Base-by-base conservation (phyloP, 2,888 invertebrate genomes). In the Lottia gigantea region DNA sequence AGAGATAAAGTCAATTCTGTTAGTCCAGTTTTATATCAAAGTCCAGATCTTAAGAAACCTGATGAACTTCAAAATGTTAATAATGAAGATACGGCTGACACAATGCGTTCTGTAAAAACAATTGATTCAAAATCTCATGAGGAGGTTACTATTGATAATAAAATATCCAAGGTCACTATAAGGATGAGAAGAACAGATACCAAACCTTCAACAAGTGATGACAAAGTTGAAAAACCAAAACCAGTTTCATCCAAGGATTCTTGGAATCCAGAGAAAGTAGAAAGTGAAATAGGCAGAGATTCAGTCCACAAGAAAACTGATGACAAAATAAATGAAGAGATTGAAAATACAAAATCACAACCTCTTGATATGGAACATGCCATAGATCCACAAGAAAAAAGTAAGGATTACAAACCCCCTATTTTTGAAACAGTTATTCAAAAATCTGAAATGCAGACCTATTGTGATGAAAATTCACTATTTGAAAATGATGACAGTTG, bases 1-100 rank as follows among this genome's bases (percentile, higher is more conserved):
- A 55, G 23, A 23, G 55, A 55, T 55, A 19, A 55, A 55, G 55
- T 55, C 14, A 55, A 55, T 55, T 23, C 55, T 23, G 55, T 55
- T 55, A 55, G 23, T 55, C 55, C 55, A 12, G 14, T 23, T 12
- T 55, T 23, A 55, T 55, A 55, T 55, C 23, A 3, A 23, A 14
- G 23, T 55, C 19, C 19, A 55, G 55, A 55, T 55, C 55, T 6
- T 15, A 19, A 19, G 23, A 23, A 19, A 55, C 8, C 19, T 23
- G 55, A 55, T 23, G 11, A 40, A 40, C 40, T 8, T 40, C 55
- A 55, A 55, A 23, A 8, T 49, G 8, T 19, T 2, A 49, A 16
- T 19, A 16, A 49, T 19, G 11, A n/a, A 55, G 55, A 55, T 19
- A 55, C 11, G 14, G 14, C 55, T 23, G 55, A 55, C 19, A 23